Evolutionary conservation across 2,888 invertebrate genomes (phyloP).

Genomic region (Phrixothrix hirtus): DNA sequence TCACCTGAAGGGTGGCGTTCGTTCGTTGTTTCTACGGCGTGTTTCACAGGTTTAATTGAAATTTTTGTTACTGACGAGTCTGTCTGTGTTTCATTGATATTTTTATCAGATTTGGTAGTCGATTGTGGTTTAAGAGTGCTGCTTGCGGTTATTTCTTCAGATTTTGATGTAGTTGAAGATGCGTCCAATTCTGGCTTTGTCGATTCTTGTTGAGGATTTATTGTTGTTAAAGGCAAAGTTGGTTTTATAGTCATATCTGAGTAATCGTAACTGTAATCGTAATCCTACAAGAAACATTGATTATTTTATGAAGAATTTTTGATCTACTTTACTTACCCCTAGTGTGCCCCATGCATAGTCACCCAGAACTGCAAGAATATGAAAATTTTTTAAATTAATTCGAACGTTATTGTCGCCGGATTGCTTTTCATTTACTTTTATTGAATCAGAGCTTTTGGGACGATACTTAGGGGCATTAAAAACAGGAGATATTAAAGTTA

Average conservation of each 20-base stretch:
- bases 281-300: conserved; percentile 66
- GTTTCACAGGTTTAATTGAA: conserved; percentile 29
- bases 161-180: conserved; percentile 4
- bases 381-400: conserved; percentile 76
- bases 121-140: neutral
- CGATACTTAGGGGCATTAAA: conserved; percentile 25
- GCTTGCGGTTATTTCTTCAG: neutral
- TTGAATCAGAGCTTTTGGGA: conserved; percentile 31
- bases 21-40: conserved; percentile 11
- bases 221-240: too few relatives aligned
- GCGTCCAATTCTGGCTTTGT: too few relatives aligned
- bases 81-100: conserved; percentile 7
- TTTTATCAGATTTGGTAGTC: neutral
- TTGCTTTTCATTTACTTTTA: conserved; percentile 72
- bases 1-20: conserved; percentile 40
- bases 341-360: conserved; percentile 63
- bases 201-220: too few relatives aligned
- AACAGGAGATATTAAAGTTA: conserved; percentile 9
- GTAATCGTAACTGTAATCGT: conserved; percentile 75
- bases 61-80: conserved; percentile 27
- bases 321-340: conserved; percentile 60
- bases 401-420: conserved; percentile 79
- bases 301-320: too few relatives aligned
- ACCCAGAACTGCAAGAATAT: conserved; percentile 70
- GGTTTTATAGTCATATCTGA: conserved; percentile 73